Evolutionary conservation across 1,140 invertebrate genomes (phyloP).

Genomic region (Heterodera schachtii): DNA sequence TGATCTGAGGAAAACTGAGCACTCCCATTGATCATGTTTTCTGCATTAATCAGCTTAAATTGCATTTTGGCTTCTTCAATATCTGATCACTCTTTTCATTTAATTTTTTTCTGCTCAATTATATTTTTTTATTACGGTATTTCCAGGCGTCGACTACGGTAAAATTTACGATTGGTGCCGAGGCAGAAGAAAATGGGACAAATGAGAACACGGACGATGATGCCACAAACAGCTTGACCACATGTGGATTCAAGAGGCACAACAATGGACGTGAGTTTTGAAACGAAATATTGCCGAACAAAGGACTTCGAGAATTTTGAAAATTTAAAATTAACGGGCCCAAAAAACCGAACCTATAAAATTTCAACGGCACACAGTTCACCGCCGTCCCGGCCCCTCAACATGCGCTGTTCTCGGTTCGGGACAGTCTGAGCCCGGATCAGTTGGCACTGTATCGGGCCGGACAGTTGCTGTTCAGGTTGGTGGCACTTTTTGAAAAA

Average conservation of each 20-base stretch:
- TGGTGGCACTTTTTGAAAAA: neutral
- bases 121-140: neutral
- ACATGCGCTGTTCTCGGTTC: slow-evolving; percentile 4
- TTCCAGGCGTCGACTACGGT: neutral
- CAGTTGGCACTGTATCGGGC: neutral
- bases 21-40: too few relatives aligned
- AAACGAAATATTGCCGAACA: neutral
- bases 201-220: too few relatives aligned
- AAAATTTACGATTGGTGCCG: neutral
- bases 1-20: too few relatives aligned
- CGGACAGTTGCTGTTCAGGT: slow-evolving; percentile 8
- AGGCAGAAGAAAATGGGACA: neutral
- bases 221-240: too few relatives aligned
- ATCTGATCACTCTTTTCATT: neutral
- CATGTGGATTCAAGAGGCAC: neutral
- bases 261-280: neutral
- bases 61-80: too few relatives aligned
- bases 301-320: too few relatives aligned
- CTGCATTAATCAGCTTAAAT: too few relatives aligned
- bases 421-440: neutral
- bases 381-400: neutral
- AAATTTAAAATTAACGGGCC: too few relatives aligned
- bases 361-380: neutral
- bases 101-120: neutral
- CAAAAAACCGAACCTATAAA: too few relatives aligned